A percentile compares a stretch with the other conserved stretches of the same genome.
Conservation (phyloP, 2,888 invertebrate species). For the Anoncus sp. region DNA sequence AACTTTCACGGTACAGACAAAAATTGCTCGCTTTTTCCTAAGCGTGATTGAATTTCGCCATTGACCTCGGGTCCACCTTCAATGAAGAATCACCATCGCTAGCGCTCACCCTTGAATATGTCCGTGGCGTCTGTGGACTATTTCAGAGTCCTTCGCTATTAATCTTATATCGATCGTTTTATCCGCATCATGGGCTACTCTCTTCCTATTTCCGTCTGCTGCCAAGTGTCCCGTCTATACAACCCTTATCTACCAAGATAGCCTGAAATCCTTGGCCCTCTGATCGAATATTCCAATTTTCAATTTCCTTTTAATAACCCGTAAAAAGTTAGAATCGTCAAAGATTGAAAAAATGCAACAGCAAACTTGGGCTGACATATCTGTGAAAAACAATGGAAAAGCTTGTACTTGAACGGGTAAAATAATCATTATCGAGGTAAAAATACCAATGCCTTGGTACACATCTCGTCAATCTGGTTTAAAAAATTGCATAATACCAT, state of each 20-base stretch:
- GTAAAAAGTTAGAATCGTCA: conserved; percentile 8
- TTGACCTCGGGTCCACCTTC: conserved; percentile 81
- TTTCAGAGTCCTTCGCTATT: conserved; percentile 79
- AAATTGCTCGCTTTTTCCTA: conserved; percentile 75
- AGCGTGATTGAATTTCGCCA: conserved; percentile 83
- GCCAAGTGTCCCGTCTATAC: conserved; percentile 58
- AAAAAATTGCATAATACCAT: background rate
- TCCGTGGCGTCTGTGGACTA: conserved; percentile 59
- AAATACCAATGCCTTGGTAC: background rate
- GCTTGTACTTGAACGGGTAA: background rate
- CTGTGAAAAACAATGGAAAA: background rate
- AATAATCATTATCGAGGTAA: background rate
- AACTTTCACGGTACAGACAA: conserved; percentile 23
- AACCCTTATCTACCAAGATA: conserved; percentile 59
- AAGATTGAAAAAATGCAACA: conserved; percentile 4
- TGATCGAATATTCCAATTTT: conserved; percentile 80
- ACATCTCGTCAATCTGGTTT: background rate
- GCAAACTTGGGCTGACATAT: background rate
- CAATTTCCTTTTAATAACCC: conserved; percentile 59
- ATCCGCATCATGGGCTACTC: conserved; percentile 74
- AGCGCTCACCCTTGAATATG: conserved; percentile 69
- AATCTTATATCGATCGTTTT: conserved; percentile 83
- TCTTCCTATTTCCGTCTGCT: conserved; percentile 37
- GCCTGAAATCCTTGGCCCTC: conserved; percentile 70
- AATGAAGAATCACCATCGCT: conserved; percentile 82